Conservation (phyloP, 2,888 invertebrate genomes). For the Rosalia funebris region DNA sequence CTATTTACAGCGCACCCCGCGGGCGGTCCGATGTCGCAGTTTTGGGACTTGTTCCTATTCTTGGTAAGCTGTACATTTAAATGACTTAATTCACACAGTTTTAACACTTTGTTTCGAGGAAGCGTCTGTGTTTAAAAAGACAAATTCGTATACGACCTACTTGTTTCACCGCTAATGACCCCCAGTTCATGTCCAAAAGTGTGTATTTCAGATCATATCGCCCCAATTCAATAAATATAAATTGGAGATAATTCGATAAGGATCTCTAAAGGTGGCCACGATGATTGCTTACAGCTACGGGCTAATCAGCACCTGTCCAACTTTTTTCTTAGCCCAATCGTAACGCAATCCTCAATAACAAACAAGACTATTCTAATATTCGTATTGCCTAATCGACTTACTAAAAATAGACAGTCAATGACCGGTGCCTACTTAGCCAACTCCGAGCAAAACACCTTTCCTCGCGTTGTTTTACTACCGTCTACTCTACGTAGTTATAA, state of each 20-base stretch:
- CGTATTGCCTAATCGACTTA: slow-evolving; percentile 30
- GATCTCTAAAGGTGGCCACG: background rate
- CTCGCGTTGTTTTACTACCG: background rate
- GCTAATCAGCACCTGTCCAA: slow-evolving; percentile 20
- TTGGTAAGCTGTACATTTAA: too few relatives aligned
- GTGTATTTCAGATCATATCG: background rate
- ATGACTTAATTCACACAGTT: too few relatives aligned
- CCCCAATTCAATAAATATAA: background rate
- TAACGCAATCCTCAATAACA: slow-evolving; percentile 17
- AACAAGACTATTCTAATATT: slow-evolving; percentile 25
- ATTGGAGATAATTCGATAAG: background rate
- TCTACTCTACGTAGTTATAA: background rate
- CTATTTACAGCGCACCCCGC: too few relatives aligned
- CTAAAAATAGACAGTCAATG: slow-evolving; percentile 29
- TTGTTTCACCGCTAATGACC: too few relatives aligned
- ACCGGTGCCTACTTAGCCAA: slow-evolving; percentile 6
- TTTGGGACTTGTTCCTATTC: too few relatives aligned
- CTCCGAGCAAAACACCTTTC: slow-evolving; percentile 7
- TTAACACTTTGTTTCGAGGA: too few relatives aligned
- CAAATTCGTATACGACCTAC: too few relatives aligned
- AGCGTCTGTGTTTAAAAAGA: too few relatives aligned
- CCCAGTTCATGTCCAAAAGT: too few relatives aligned
- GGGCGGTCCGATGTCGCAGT: too few relatives aligned
- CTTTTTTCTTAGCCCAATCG: background rate
- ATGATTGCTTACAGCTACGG: background rate